A percentile compares a stretch with the other conserved stretches of the same genome.
Conservation (phyloP, 35 echinoderm and acorn worm genomes). For the Ophiothrix spiculata region DNA sequence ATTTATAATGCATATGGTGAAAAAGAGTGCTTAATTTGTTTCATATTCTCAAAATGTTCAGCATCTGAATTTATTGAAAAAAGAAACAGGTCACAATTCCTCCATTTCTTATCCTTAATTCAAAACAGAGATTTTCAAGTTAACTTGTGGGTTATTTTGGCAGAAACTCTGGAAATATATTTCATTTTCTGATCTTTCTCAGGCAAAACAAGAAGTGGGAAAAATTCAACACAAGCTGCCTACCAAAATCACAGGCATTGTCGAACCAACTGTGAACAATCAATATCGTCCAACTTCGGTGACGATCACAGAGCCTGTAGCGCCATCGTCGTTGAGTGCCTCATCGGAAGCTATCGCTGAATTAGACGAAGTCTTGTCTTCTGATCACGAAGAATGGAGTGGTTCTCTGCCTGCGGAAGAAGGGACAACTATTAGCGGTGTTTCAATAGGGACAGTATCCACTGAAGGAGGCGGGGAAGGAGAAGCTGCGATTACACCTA, state of each 20-base stretch:
- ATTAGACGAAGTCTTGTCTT: too few species aligned
- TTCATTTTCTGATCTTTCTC: conserved; percentile 7
- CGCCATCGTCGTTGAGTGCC: not conserved
- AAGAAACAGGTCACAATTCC: too few species aligned
- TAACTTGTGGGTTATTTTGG: too few species aligned
- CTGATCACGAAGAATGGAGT: not conserved
- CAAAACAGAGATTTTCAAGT: too few species aligned
- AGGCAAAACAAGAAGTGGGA: conserved; percentile 84
- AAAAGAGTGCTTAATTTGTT: too few species aligned
- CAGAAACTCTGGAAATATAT: too few species aligned
- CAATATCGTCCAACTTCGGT: conserved; percentile 44
- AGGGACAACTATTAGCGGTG: not conserved
- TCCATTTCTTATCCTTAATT: too few species aligned
- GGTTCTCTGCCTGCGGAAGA: not conserved
- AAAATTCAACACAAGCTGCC: conserved; percentile 75
- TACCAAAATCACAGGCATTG: conserved; percentile 36
- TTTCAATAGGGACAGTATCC: not conserved
- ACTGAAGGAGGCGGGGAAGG: not conserved
- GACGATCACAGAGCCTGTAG: not conserved
- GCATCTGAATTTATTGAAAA: too few species aligned
- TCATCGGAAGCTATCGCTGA: not conserved
- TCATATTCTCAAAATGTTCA: too few species aligned
- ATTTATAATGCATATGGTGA: too few species aligned
- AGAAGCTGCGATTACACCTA: conserved; percentile 19
- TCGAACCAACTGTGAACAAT: conserved; percentile 22